phyloP scores from a whole-genome alignment of 1,140 invertebrate genomes.

The Aphidius gifuensis region DNA sequence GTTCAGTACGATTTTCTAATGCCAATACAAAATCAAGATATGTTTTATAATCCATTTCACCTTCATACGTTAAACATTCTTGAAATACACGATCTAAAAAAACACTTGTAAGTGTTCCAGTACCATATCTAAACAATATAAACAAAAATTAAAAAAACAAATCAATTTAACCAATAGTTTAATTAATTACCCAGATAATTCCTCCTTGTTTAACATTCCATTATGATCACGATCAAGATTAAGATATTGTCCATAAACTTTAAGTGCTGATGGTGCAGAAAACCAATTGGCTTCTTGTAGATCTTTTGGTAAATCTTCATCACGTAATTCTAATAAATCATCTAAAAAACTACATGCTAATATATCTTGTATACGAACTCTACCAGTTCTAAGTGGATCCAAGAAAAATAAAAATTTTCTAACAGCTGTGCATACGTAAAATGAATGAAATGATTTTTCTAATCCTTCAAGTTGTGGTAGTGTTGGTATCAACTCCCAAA shows the following conservation, averaged over 20 bases:
- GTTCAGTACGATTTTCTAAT: slow-evolving; percentile 87
- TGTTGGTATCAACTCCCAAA: slow-evolving; percentile 88
- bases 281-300: slow-evolving; percentile 92
- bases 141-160: slow-evolving; percentile 17
- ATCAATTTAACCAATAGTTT: slow-evolving; percentile 24
- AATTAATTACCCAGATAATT: slow-evolving; percentile 69
- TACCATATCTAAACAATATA: slow-evolving; percentile 70
- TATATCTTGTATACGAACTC: slow-evolving; percentile 88
- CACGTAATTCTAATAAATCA: slow-evolving; percentile 80
- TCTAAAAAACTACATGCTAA: slow-evolving; percentile 88
- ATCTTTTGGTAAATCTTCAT: slow-evolving; percentile 81
- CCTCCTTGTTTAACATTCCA: slow-evolving; percentile 89
- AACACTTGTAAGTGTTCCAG: slow-evolving; percentile 84
- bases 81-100: slow-evolving; percentile 94
- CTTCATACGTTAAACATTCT: slow-evolving; percentile 91
- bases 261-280: slow-evolving; percentile 82
- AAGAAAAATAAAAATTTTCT: slow-evolving; percentile 95
- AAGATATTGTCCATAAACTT: slow-evolving; percentile 90
- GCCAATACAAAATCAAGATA: slow-evolving; percentile 94
- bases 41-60: slow-evolving; percentile 98
- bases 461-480: slow-evolving; percentile 84
- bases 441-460: slow-evolving; percentile 90
- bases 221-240: slow-evolving; percentile 93
- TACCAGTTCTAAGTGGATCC: slow-evolving; percentile 82
- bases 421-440: slow-evolving; percentile 94